Percentiles rank a stretch among this genome's conserved stretches.
These are phyloP conservation scores for Manis javanica DNA, from an alignment of 2,797 vertebrate genomes.

Conservation along the genomic window DNA sequence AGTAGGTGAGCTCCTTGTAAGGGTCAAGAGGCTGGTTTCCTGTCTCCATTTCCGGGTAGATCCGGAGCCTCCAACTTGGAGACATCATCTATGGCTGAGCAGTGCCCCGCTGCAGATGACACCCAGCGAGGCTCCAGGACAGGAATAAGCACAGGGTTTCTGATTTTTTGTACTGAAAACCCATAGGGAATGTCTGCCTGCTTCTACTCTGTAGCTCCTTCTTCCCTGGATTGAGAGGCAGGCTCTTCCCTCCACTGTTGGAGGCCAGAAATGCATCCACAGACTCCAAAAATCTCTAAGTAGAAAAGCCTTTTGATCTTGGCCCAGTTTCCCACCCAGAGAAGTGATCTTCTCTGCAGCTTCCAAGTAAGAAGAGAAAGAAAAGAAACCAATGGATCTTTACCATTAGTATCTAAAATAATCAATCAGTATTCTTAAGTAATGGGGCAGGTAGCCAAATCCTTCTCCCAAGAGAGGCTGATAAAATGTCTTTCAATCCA, in stretches of 20 bases:
- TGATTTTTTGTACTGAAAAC: not conserved
- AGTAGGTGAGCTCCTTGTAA: not conserved
- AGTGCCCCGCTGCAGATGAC: not conserved
- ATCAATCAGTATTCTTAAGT: not conserved
- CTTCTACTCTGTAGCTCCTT: not conserved
- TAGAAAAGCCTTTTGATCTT: not conserved
- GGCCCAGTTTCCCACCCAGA: not conserved
- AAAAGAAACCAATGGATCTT: not conserved
- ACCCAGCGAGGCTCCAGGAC: not conserved
- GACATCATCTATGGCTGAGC: not conserved
- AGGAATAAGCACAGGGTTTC: not conserved
- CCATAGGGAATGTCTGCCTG: not conserved
- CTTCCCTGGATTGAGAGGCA: not conserved
- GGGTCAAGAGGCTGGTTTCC: not conserved
- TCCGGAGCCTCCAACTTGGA: not conserved
- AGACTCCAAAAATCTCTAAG: not conserved
- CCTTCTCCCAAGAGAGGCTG: not conserved
- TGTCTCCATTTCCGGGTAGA: not conserved
- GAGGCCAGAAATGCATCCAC: not conserved
- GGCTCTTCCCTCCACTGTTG: not conserved
- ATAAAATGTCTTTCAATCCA: not conserved
- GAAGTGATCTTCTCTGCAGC: not conserved
- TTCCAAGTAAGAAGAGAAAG: not conserved
- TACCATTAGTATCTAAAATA: constrained; percentile 2
- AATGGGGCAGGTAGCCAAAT: not conserved